Percentiles rank a stretch among this genome's conserved stretches.
These are phyloP conservation scores for Hylomyscus alleni DNA, from an alignment of 2,797 vertebrate species.

Conservation along the genomic window DNA sequence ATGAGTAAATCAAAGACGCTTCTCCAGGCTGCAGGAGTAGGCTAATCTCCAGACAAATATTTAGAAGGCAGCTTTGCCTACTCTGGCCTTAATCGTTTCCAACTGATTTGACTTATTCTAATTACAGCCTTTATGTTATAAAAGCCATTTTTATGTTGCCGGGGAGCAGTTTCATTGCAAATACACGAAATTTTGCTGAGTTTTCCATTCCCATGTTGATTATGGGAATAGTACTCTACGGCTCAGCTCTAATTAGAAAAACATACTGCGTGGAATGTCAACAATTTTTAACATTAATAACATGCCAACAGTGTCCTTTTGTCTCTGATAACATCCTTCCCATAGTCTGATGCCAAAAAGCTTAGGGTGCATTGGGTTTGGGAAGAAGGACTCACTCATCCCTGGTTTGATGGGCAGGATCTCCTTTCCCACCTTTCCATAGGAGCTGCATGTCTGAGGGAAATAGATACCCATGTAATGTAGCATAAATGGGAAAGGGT, in stretches of 20 bases:
- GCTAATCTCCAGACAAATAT: slow-evolving; percentile 92
- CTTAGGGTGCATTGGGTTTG: slow-evolving; percentile 49
- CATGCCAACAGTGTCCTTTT: slow-evolving; percentile 85
- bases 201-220: slow-evolving; percentile 89
- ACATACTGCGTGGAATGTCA: slow-evolving; percentile 88
- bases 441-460: slow-evolving; percentile 76
- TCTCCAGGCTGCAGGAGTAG: slow-evolving; percentile 88
- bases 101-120: slow-evolving; percentile 93
- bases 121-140: slow-evolving; percentile 92
- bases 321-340: slow-evolving; percentile 83
- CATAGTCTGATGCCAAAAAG: slow-evolving; percentile 79
- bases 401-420: slow-evolving; percentile 74
- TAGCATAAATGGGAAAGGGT: slow-evolving; percentile 61
- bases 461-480: slow-evolving; percentile 79
- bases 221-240: slow-evolving; percentile 89
- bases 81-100: slow-evolving; percentile 91
- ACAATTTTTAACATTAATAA: slow-evolving; percentile 90
- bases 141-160: slow-evolving; percentile 91
- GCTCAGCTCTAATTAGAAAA: slow-evolving; percentile 92
- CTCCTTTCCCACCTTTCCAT: slow-evolving; percentile 58
- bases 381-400: slow-evolving; percentile 62
- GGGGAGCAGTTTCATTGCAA: slow-evolving; percentile 89
- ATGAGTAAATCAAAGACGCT: slow-evolving; percentile 90
- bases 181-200: slow-evolving; percentile 90
- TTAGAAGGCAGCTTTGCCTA: slow-evolving; percentile 90